These are phyloP conservation scores for Mythimna vitellina DNA, from an alignment of 2,888 invertebrate species.

Conservation along the genomic window DNA sequence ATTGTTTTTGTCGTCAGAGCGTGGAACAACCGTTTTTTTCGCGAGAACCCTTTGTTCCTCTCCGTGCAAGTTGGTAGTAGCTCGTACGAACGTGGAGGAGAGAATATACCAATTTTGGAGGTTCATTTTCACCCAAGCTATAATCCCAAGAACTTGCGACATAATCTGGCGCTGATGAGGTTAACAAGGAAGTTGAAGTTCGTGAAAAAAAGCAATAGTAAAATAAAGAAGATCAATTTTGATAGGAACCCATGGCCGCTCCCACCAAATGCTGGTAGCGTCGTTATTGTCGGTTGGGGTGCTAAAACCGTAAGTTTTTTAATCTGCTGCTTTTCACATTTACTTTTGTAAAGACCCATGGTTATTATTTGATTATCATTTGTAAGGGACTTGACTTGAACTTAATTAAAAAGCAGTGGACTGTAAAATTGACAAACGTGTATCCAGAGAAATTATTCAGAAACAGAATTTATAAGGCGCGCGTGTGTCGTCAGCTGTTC, in stretches of 20 bases:
- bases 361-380: background rate
- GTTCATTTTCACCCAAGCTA: conserved; percentile 82
- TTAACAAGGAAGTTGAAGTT: conserved; percentile 69
- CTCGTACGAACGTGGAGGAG: conserved; percentile 75
- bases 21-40: conserved; percentile 83
- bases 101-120: conserved; percentile 75
- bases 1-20: conserved; percentile 69
- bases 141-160: conserved; percentile 74
- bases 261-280: conserved; percentile 70
- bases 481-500: no score
- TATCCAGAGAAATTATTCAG: no score
- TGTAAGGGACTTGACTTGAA: no score
- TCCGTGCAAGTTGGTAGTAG: conserved; percentile 79
- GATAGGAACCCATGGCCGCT: conserved; percentile 68
- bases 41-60: conserved; percentile 82
- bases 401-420: no score
- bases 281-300: conserved; percentile 84
- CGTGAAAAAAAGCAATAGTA: conserved; percentile 39
- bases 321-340: background rate
- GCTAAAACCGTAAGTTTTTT: conserved; percentile 73
- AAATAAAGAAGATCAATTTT: conserved; percentile 76
- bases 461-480: no score
- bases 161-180: conserved; percentile 80
- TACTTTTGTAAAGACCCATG: background rate
- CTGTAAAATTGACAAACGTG: no score